phyloP scores from a whole-genome alignment of 2,888 invertebrate species.

The Phalera bucephala region DNA sequence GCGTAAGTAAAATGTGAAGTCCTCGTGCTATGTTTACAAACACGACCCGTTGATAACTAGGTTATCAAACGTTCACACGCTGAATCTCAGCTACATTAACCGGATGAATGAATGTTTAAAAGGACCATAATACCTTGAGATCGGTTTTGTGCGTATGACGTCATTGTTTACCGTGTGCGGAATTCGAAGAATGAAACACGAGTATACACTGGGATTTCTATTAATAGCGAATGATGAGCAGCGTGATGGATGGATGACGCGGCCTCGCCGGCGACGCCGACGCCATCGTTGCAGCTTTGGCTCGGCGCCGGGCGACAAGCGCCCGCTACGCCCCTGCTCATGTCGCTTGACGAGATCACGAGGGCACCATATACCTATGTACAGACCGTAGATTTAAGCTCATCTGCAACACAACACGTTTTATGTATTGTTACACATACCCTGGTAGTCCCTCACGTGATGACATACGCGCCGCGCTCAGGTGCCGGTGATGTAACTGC shows the following conservation, averaged over 20 bases:
- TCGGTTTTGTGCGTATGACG: conserved; percentile 44
- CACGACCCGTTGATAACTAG: conserved; percentile 60
- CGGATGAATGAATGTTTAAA: conserved; percentile 50
- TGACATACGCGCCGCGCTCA: conserved; percentile 48
- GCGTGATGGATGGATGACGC: conserved; percentile 76
- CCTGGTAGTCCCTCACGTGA: conserved; percentile 41
- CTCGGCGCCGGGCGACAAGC: conserved; percentile 40
- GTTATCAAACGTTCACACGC: conserved; percentile 55
- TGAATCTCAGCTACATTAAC: conserved; percentile 47
- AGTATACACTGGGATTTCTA: conserved; percentile 53
- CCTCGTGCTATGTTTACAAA: conserved; percentile 62
- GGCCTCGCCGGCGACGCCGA: conserved; percentile 54
- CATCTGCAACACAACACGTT: no score
- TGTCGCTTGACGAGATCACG: conserved; percentile 40
- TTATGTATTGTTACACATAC: conserved; percentile 23
- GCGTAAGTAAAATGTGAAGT: conserved; percentile 47
- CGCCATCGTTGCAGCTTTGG: conserved; percentile 34
- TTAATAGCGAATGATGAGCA: conserved; percentile 73
- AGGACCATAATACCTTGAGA: conserved; percentile 37
- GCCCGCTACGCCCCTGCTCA: conserved; percentile 14
- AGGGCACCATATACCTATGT: conserved; percentile 32
- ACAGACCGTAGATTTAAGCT: conserved; percentile 4
- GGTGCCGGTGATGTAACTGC: conserved; percentile 61
- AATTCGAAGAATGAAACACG: conserved; percentile 73
- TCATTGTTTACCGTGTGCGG: conserved; percentile 62